Conservation (phyloP, 2,797 vertebrate genomes). For the Capromys pilorides region DNA sequence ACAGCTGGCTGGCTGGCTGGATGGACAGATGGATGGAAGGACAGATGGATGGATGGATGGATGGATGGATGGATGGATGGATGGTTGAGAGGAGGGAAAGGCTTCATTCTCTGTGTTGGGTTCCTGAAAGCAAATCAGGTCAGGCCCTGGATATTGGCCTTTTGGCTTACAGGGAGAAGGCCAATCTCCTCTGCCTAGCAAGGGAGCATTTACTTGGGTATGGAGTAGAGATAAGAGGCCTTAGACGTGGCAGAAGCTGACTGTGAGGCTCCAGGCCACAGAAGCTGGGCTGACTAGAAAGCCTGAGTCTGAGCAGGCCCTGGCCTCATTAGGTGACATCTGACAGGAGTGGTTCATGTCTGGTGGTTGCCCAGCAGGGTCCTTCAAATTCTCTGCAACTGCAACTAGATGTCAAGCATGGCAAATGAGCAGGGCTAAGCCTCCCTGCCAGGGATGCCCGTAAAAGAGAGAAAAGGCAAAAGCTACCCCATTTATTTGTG, state of each 20-base stretch:
- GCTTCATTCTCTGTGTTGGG: not conserved
- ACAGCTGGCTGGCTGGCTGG: not conserved
- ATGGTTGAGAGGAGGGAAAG: not conserved
- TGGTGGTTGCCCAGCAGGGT: not conserved
- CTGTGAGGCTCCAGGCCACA: not conserved
- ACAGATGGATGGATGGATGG: not conserved
- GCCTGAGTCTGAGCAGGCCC: not conserved
- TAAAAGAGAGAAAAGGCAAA: not conserved
- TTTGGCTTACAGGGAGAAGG: not conserved
- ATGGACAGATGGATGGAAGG: not conserved
- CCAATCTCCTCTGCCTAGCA: not conserved
- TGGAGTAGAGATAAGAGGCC: not conserved
- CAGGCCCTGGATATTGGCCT: not conserved
- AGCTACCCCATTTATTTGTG: not conserved
- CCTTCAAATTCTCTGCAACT: conserved; percentile 57
- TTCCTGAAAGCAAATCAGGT: not conserved
- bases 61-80: not conserved
- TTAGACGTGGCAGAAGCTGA: not conserved
- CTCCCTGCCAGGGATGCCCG: not conserved
- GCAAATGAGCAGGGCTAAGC: conserved; percentile 48
- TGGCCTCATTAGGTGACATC: not conserved
- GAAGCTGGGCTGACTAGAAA: not conserved
- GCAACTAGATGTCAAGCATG: conserved; percentile 67
- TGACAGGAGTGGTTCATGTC: not conserved
- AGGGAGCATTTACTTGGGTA: not conserved